phyloP scores from a whole-genome alignment of 1,140 invertebrate species.

The Lasioglossum albipes region DNA sequence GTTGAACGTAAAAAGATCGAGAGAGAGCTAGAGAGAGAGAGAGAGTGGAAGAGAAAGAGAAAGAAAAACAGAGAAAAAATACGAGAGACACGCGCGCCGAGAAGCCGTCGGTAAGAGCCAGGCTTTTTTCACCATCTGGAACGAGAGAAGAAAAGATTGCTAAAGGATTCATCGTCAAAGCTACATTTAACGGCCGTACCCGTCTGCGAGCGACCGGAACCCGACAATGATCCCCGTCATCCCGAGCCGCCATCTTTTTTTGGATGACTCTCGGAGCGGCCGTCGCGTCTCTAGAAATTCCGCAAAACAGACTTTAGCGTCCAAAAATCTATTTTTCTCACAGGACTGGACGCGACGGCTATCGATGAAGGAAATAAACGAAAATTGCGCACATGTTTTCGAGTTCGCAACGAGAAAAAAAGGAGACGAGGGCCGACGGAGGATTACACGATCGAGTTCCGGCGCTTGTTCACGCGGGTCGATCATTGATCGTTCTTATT shows the following conservation, averaged over 20 bases:
- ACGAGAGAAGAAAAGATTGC: constrained; percentile 77
- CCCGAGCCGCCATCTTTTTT: neutral
- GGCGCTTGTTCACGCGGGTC: constrained; percentile 61
- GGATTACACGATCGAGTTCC: constrained; percentile 57
- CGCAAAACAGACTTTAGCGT: neutral
- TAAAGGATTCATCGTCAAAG: constrained; percentile 79
- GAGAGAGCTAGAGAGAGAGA: too few species aligned
- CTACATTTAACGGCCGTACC: constrained; percentile 72
- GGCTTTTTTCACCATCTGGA: constrained; percentile 73
- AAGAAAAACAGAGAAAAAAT: constrained; percentile 64
- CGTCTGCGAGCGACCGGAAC: constrained; percentile 49
- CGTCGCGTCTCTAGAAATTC: neutral
- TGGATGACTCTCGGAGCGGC: neutral
- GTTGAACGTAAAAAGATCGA: constrained; percentile 63
- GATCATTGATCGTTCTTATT: constrained; percentile 73
- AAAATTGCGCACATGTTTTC: neutral
- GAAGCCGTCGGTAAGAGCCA: constrained; percentile 68
- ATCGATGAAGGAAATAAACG: neutral
- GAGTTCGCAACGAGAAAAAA: neutral
- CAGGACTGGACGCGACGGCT: neutral
- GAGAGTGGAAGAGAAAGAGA: neutral
- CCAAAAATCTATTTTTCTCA: constrained; percentile 13
- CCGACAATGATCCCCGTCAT: constrained; percentile 7
- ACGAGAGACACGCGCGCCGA: constrained; percentile 71
- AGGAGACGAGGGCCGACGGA: neutral